A percentile compares a stretch with the other conserved stretches of the same genome.
Evolutionary conservation across 2,797 vertebrate genomes (phyloP).

Genomic region (Harpagifer antarcticus): DNA sequence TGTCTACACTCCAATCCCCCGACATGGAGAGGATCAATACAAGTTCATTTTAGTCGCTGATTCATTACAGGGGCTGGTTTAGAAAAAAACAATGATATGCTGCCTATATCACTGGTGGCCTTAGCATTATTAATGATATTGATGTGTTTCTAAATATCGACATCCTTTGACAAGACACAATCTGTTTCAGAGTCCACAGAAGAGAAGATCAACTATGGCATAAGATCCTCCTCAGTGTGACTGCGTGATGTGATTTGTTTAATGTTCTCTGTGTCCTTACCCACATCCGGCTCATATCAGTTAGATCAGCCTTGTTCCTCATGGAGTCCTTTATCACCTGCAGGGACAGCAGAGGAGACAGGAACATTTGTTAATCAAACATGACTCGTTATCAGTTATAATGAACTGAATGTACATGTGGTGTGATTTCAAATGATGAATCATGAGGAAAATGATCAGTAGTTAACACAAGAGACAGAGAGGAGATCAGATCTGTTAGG

Average conservation of each 20-base stretch:
- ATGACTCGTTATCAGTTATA: background rate
- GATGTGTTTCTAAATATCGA: no score
- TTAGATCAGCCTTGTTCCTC: constrained; percentile 95
- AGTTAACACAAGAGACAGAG: background rate
- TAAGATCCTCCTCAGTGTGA: background rate
- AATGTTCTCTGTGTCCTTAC: constrained; percentile 78
- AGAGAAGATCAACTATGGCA: background rate
- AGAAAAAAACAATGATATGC: no score
- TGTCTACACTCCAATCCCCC: background rate
- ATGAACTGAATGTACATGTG: background rate
- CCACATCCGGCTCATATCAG: constrained; percentile 99
- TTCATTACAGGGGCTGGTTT: background rate
- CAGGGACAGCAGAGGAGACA: constrained; percentile 16
- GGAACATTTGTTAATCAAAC: background rate
- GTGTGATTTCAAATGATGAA: background rate
- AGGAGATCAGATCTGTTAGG: background rate
- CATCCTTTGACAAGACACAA: no score
- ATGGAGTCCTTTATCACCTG: constrained; percentile 98
- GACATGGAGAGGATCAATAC: background rate
- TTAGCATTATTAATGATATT: background rate
- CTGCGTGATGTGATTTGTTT: background rate
- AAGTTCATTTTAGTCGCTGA: background rate
- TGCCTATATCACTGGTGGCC: background rate
- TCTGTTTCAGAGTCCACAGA: background rate
- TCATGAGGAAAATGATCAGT: background rate